phyloP scores from a whole-genome alignment of 2,888 invertebrate genomes.

The Phoenoteleia sp. region DNA sequence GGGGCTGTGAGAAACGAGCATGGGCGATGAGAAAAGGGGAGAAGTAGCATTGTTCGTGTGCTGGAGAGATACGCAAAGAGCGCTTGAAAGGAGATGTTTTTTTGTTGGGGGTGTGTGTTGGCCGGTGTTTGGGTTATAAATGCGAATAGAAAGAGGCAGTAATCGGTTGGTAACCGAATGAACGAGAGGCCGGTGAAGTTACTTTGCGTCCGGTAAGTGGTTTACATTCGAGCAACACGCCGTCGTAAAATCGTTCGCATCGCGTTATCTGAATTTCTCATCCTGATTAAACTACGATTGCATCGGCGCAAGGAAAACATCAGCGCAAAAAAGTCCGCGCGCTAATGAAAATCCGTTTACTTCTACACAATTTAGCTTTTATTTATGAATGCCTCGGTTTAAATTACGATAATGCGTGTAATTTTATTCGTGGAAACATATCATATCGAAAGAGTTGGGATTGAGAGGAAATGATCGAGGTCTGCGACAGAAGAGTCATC shows the following conservation, averaged over 20 bases:
- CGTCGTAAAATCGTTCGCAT: conserved; percentile 80
- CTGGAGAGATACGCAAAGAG: too few relatives aligned
- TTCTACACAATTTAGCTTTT: conserved; percentile 29
- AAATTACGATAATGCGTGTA: conserved; percentile 37
- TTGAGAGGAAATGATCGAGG: too few relatives aligned
- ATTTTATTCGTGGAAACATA: conserved; percentile 13
- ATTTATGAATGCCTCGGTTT: conserved; percentile 33
- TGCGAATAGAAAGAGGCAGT: conserved; percentile 81
- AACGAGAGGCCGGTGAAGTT: conserved; percentile 77
- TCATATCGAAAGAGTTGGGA: neutral
- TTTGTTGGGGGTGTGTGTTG: too few relatives aligned
- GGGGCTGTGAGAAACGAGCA: too few relatives aligned
- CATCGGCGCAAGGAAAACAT: conserved; percentile 27
- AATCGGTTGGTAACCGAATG: conserved; percentile 83
- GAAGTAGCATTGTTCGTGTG: too few relatives aligned
- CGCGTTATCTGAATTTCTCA: conserved; percentile 74
- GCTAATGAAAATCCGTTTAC: conserved; percentile 35
- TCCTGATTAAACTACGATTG: conserved; percentile 70
- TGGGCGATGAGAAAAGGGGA: too few relatives aligned
- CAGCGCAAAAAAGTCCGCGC: conserved; percentile 2
- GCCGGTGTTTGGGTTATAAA: conserved; percentile 81
- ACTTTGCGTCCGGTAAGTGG: conserved; percentile 82
- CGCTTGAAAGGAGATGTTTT: too few relatives aligned
- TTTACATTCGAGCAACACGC: conserved; percentile 78
- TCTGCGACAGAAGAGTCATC: too few relatives aligned